phyloP scores from a whole-genome alignment of 35 echinoderm and acorn worm species.

The Apostichopus parvimensis region DNA sequence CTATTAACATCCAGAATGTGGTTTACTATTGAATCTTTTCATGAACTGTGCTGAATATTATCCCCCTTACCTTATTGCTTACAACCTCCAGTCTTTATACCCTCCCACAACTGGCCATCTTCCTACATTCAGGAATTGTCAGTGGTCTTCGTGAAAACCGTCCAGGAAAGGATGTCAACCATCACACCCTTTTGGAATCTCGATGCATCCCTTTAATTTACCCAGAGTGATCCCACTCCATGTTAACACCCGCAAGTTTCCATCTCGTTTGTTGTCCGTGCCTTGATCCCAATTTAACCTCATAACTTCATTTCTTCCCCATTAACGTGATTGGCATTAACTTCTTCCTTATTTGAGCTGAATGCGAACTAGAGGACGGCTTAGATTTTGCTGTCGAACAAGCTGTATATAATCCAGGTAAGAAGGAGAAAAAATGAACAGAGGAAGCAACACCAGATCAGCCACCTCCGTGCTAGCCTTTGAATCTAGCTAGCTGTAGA shows the following conservation, averaged over 20 bases:
- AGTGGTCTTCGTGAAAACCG: too few species aligned
- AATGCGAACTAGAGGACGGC: conserved; percentile 31
- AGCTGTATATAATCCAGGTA: conserved; percentile 26
- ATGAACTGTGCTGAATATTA: too few species aligned
- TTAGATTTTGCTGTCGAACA: conserved; percentile 35
- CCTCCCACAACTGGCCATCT: too few species aligned
- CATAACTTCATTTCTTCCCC: neutral
- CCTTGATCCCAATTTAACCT: neutral
- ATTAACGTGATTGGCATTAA: conserved; percentile 14
- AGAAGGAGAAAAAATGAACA: neutral
- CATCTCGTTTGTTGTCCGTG: neutral
- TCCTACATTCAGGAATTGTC: too few species aligned
- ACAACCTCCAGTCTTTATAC: too few species aligned
- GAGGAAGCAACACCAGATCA: neutral
- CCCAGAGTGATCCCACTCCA: too few species aligned
- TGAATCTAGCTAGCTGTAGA: neutral
- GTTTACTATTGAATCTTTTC: too few species aligned
- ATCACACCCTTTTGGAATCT: too few species aligned
- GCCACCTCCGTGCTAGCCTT: neutral
- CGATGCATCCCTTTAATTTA: neutral
- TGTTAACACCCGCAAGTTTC: too few species aligned
- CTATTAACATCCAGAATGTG: too few species aligned
- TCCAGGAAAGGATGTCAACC: too few species aligned
- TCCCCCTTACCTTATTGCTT: too few species aligned
- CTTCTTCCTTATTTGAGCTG: conserved; percentile 28